phyloP scores from a whole-genome alignment of 1,140 invertebrate species.

The Hermetia illucens region DNA sequence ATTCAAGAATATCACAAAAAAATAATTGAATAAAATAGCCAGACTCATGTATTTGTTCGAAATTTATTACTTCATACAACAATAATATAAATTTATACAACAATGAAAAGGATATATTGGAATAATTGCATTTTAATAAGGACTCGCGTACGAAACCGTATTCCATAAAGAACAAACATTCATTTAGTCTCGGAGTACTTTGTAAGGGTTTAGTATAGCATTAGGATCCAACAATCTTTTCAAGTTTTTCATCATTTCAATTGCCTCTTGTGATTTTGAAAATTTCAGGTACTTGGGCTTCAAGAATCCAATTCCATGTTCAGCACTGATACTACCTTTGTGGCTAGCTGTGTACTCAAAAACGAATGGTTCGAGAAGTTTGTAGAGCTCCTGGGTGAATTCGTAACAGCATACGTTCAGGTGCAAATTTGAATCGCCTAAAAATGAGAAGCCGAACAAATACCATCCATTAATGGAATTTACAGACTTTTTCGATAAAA shows the following conservation, averaged over 20 bases:
- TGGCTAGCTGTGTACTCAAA: constrained; percentile 72
- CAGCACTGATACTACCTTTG: constrained; percentile 84
- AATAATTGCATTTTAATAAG: too few species aligned
- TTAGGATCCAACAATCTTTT: constrained; percentile 86
- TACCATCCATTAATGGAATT: neutral
- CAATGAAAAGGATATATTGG: too few species aligned
- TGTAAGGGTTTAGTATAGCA: constrained; percentile 91
- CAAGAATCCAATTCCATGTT: constrained; percentile 88
- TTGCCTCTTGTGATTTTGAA: constrained; percentile 60
- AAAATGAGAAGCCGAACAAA: constrained; percentile 14
- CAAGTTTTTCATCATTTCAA: constrained; percentile 68
- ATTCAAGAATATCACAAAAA: too few species aligned
- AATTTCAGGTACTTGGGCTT: constrained; percentile 77
- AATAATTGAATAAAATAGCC: too few species aligned
- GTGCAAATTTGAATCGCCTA: constrained; percentile 84
- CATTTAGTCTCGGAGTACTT: constrained; percentile 50
- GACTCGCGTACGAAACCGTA: too few species aligned
- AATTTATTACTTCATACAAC: too few species aligned
- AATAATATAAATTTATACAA: too few species aligned
- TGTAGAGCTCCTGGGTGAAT: constrained; percentile 51
- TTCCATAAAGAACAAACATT: neutral
- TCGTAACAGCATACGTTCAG: constrained; percentile 65
- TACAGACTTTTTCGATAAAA: too few species aligned
- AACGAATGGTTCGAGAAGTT: constrained; percentile 75
- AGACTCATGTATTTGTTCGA: too few species aligned